Evolutionary conservation across 2,888 invertebrate genomes (phyloP).

Genomic region (Matsumyia berberina): DNA sequence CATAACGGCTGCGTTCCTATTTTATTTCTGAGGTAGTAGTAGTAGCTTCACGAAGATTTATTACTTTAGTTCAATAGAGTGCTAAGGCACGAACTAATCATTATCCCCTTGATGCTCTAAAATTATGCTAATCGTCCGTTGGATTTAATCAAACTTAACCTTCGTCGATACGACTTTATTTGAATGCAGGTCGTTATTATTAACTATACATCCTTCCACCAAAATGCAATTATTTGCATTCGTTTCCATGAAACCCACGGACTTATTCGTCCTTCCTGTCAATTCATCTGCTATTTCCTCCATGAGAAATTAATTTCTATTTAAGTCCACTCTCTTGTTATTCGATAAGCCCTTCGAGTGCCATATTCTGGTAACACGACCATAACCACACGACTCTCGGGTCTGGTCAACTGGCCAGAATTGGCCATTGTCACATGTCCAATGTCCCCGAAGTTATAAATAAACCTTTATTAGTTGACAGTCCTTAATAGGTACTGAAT

Average conservation of each 20-base stretch:
- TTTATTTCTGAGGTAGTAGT: too few species aligned
- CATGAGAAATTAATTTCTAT: constrained; percentile 23
- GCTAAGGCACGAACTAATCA: too few species aligned
- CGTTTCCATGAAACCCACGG: neutral
- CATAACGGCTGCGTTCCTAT: too few species aligned
- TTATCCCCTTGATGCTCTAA: too few species aligned
- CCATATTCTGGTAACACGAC: neutral
- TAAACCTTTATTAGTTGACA: constrained; percentile 68
- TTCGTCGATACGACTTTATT: too few species aligned
- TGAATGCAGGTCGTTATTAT: too few species aligned
- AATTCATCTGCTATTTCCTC: neutral
- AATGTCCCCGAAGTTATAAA: constrained; percentile 41
- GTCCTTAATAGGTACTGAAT: constrained; percentile 44
- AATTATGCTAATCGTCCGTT: too few species aligned
- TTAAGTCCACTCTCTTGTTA: constrained; percentile 14
- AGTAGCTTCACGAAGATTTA: too few species aligned
- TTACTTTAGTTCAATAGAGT: too few species aligned
- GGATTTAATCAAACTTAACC: too few species aligned
- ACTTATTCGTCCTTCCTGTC: neutral
- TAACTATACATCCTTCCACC: too few species aligned
- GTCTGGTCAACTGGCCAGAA: constrained; percentile 4
- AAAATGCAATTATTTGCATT: neutral
- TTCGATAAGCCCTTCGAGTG: neutral
- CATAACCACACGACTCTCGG: neutral
- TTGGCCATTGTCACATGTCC: constrained; percentile 19